Percentiles rank a stretch among this genome's conserved stretches.
Conservation (phyloP, 2,888 invertebrate species). For the Orchestes rusci region DNA sequence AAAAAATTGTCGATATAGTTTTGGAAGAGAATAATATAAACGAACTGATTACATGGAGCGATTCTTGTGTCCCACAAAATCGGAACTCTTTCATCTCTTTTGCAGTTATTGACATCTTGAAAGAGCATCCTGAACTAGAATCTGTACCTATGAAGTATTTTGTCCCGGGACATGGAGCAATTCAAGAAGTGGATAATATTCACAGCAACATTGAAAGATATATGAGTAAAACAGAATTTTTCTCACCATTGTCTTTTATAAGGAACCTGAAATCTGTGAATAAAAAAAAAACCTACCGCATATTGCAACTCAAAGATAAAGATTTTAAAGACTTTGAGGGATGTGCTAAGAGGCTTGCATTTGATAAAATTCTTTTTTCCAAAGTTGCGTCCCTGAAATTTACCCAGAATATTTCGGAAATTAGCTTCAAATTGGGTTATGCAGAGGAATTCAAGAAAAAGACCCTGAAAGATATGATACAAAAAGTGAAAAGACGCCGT, state of each 20-base stretch:
- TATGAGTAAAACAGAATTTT: constrained; percentile 20
- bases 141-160: constrained; percentile 23
- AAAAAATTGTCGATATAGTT: constrained; percentile 22
- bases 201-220: constrained; percentile 28
- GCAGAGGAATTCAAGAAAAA: too few relatives aligned
- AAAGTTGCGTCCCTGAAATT: too few relatives aligned
- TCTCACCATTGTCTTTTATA: constrained; percentile 21
- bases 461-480: too few relatives aligned
- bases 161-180: too few relatives aligned
- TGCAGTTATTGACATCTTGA: too few relatives aligned
- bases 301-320: too few relatives aligned
- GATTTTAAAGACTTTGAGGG: too few relatives aligned
- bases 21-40: constrained; percentile 14
- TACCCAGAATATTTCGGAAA: too few relatives aligned
- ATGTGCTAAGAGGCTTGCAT: too few relatives aligned
- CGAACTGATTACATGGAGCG: constrained; percentile 26
- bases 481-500: too few relatives aligned
- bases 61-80: constrained; percentile 24
- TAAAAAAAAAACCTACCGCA: constrained; percentile 15
- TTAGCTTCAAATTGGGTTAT: too few relatives aligned
- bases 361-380: too few relatives aligned
- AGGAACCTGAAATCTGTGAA: constrained; percentile 19
- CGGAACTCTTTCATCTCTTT: constrained; percentile 25
- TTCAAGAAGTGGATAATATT: constrained; percentile 28
- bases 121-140: constrained; percentile 20